Conservation (phyloP, 2,113 vertebrate genomes). For the Coregonus clupeaformis region DNA sequence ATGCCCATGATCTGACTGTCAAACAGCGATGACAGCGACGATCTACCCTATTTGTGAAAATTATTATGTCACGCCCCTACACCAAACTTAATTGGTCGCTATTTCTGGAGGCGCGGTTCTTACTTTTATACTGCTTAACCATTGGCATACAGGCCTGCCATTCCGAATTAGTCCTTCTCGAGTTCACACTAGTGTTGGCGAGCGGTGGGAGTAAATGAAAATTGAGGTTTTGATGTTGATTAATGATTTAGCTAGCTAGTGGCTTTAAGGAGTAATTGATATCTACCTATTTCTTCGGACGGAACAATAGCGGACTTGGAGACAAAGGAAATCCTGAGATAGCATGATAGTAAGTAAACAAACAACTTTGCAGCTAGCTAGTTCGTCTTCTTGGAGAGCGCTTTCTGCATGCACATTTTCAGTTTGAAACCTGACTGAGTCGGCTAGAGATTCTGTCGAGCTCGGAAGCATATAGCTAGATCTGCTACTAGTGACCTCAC, state of each 20-base stretch:
- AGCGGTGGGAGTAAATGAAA: conserved; percentile 74
- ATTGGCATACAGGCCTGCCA: conserved; percentile 61
- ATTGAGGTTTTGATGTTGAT: conserved; percentile 67
- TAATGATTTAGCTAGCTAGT: conserved; percentile 60
- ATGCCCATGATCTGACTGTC: background rate
- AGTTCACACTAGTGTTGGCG: conserved; percentile 60
- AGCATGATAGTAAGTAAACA: conserved; percentile 77
- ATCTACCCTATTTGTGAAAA: conserved; percentile 62
- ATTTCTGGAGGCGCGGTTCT: conserved; percentile 17
- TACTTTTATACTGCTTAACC: background rate
- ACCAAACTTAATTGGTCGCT: conserved; percentile 49
- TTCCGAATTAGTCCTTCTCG: conserved; percentile 34
- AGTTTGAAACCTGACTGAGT: background rate
- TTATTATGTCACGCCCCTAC: conserved; percentile 4
- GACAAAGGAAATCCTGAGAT: conserved; percentile 43
- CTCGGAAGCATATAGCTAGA: background rate
- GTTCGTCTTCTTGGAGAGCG: background rate
- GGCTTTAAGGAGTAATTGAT: conserved; percentile 63
- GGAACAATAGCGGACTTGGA: conserved; percentile 36
- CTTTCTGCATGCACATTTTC: background rate
- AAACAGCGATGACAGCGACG: conserved; percentile 61
- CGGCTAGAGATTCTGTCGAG: background rate
- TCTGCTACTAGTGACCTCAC: background rate
- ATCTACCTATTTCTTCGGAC: conserved; percentile 10
- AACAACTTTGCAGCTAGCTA: too few species aligned